A percentile compares a stretch with the other conserved stretches of the same genome.
phyloP scores from a whole-genome alignment of 2,797 vertebrate genomes.

The Xenops minutus region DNA sequence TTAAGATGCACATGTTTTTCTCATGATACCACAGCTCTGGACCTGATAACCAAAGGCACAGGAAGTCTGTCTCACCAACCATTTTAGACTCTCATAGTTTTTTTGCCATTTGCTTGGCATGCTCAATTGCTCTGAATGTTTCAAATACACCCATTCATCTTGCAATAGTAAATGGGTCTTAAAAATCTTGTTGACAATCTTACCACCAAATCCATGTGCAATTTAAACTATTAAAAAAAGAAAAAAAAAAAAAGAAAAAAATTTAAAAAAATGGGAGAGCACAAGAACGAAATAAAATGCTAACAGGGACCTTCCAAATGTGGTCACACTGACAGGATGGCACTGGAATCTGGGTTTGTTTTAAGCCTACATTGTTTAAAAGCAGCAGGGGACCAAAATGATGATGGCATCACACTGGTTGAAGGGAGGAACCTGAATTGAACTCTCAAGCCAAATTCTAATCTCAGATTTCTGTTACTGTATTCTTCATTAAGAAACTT shows the following conservation, averaged over 20 bases:
- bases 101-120: background rate
- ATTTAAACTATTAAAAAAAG: background rate
- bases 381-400: constrained; percentile 43
- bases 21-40: background rate
- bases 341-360: constrained; percentile 50
- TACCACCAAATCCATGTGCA: background rate
- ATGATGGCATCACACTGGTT: constrained; percentile 51
- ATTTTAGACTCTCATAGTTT: background rate
- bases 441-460: constrained; percentile 54
- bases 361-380: constrained; percentile 51
- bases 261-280: background rate
- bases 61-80: background rate
- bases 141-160: background rate
- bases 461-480: constrained; percentile 31
- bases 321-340: constrained; percentile 14
- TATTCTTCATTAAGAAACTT: background rate
- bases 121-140: background rate
- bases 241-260: background rate
- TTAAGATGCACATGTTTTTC: background rate
- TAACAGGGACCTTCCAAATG: constrained; percentile 25
- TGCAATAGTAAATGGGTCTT: background rate
- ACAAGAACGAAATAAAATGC: background rate
- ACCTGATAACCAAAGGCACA: background rate
- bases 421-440: constrained; percentile 37
- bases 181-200: constrained; percentile 38